These are phyloP conservation scores for Calidris pugnax DNA, from an alignment of 2,113 vertebrate species.

Conservation along the genomic window DNA sequence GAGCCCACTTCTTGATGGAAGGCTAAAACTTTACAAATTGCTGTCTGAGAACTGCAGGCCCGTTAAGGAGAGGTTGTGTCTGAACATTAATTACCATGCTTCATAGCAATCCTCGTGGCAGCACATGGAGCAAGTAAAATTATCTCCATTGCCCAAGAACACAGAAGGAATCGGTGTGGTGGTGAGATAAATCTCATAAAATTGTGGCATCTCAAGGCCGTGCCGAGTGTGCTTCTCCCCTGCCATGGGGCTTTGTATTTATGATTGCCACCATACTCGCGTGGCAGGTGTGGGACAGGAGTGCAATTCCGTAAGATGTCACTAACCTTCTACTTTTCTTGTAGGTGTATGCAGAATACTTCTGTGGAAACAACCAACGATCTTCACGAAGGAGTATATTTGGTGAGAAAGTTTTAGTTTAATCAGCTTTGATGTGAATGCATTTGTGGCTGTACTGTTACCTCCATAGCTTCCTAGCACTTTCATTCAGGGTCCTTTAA, in stretches of 20 bases:
- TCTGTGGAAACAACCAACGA: not conserved
- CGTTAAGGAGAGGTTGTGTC: not conserved
- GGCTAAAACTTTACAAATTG: too few relatives aligned
- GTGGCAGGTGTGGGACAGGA: not conserved
- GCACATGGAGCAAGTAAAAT: not conserved
- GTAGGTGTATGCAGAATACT: not conserved
- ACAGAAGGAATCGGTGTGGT: not conserved
- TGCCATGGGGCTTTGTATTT: fast-evolving
- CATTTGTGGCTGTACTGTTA: fast-evolving
- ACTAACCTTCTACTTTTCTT: not conserved
- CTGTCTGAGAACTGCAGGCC: not conserved
- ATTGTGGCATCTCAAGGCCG: not conserved
- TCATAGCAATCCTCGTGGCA: not conserved
- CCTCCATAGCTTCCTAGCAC: not conserved
- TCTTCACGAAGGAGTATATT: not conserved
- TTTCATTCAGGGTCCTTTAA: not conserved
- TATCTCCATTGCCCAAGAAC: not conserved
- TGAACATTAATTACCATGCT: not conserved
- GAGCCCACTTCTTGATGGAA: not conserved
- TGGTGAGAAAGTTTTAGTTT: constrained; percentile 29
- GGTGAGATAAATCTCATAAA: not conserved
- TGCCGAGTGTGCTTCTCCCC: not conserved
- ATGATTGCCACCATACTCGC: not conserved
- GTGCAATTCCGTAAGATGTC: not conserved
- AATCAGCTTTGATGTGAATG: not conserved